These are phyloP conservation scores for Zaprionus obscuricornis DNA, from an alignment of 2,888 invertebrate species.

Conservation along the genomic window DNA sequence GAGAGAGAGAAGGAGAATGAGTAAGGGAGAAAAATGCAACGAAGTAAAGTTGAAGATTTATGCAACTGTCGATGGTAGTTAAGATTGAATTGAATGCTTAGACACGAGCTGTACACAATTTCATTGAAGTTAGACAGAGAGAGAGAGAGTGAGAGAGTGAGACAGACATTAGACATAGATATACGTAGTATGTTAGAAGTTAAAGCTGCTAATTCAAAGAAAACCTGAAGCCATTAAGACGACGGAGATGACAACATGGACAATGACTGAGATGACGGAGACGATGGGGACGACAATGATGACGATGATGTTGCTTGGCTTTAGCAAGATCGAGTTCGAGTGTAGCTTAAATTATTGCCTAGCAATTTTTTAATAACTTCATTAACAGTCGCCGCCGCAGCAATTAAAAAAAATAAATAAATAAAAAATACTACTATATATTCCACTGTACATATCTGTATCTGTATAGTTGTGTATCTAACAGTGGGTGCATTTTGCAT, in stretches of 20 bases:
- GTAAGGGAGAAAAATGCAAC: not conserved
- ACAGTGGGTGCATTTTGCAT: slow-evolving; percentile 51
- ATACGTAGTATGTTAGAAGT: slow-evolving; percentile 44
- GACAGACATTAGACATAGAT: too few relatives aligned
- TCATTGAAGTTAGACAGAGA: too few relatives aligned
- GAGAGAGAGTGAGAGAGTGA: too few relatives aligned
- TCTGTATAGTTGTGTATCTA: too few relatives aligned
- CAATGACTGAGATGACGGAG: slow-evolving; percentile 8
- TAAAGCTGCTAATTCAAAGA: slow-evolving; percentile 14
- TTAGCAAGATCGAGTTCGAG: not conserved
- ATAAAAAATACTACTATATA: too few relatives aligned
- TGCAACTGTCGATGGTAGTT: slow-evolving; percentile 72
- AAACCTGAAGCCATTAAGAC: slow-evolving; percentile 48
- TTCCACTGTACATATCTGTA: too few relatives aligned
- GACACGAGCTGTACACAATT: slow-evolving; percentile 69
- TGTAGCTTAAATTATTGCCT: slow-evolving; percentile 61
- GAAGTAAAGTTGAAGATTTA: slow-evolving; percentile 62
- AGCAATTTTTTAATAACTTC: slow-evolving; percentile 78
- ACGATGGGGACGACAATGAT: slow-evolving; percentile 14
- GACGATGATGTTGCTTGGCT: too few relatives aligned
- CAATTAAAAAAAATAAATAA: too few relatives aligned
- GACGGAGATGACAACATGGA: slow-evolving; percentile 1
- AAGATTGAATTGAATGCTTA: slow-evolving; percentile 77
- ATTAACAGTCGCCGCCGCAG: slow-evolving; percentile 51
- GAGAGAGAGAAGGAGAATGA: not conserved